A percentile compares a stretch with the other conserved stretches of the same genome.
phyloP scores from a whole-genome alignment of 2,113 vertebrate genomes.

The Gallinago jamesoni region DNA sequence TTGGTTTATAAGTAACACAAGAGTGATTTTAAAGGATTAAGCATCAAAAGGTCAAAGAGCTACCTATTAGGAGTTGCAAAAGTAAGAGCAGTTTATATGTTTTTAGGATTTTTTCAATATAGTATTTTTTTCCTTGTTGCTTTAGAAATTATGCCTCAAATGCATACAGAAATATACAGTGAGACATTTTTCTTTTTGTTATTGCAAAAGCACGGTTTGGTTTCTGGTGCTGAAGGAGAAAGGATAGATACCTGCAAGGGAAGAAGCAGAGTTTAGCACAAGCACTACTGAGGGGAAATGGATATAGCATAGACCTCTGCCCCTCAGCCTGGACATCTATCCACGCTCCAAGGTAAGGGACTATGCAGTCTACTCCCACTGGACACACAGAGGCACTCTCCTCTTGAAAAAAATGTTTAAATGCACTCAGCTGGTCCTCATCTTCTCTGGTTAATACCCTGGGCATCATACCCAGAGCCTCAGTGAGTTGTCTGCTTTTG shows the following conservation, averaged over 20 bases:
- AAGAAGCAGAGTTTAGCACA: not conserved
- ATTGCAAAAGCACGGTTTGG: not conserved
- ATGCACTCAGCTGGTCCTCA: not conserved
- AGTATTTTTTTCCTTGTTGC: not conserved
- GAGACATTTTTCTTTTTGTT: not conserved
- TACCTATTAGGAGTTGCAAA: not conserved
- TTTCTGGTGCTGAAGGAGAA: not conserved
- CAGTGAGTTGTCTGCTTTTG: not conserved
- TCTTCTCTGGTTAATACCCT: not conserved
- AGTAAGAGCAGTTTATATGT: not conserved
- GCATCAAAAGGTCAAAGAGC: not conserved
- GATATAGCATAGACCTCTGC: not conserved
- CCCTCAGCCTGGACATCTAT: not conserved
- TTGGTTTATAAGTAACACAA: not conserved
- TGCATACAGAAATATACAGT: not conserved
- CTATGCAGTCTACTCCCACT: not conserved
- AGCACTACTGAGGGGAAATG: not conserved
- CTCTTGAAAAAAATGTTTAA: not conserved
- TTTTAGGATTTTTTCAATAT: not conserved
- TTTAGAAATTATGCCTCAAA: not conserved
- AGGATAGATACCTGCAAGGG: not conserved
- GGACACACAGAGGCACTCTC: not conserved
- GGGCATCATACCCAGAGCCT: not conserved
- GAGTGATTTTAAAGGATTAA: not conserved
- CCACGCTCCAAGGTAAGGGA: not conserved